phyloP scores from a whole-genome alignment of 2,113 vertebrate genomes.

The Chaetura pelagica region DNA sequence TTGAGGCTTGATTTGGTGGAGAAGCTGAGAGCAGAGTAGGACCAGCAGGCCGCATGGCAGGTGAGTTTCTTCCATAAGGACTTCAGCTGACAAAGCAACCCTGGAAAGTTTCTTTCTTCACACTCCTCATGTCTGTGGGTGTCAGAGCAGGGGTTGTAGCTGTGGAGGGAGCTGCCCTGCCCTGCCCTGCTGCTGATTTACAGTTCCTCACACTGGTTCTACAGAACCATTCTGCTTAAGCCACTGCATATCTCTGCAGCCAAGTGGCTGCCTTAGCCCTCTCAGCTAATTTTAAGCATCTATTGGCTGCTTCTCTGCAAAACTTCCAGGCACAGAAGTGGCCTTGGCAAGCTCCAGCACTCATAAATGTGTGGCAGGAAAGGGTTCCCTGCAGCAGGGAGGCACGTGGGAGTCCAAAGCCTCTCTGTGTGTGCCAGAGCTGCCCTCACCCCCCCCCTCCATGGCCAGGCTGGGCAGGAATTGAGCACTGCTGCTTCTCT shows the following conservation, averaged over 20 bases:
- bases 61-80: neutral
- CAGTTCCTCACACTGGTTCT: neutral
- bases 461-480: rapidly evolving
- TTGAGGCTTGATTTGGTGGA: neutral
- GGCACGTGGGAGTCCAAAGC: neutral
- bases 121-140: neutral
- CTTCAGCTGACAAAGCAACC: neutral
- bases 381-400: neutral
- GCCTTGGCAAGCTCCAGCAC: neutral
- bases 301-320: neutral
- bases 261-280: neutral
- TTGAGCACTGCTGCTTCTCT: neutral
- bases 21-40: neutral
- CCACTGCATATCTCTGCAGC: neutral
- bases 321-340: neutral
- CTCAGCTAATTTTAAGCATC: slow-evolving; percentile 12
- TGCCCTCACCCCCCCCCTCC: neutral
- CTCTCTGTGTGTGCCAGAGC: neutral
- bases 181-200: neutral
- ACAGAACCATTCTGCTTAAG: neutral
- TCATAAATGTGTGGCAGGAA: neutral
- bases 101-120: neutral
- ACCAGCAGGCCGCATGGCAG: neutral
- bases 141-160: neutral
- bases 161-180: neutral